A percentile compares a stretch with the other conserved stretches of the same genome.
Conservation (phyloP, 2,888 invertebrate species). For the Eledone cirrhosa region DNA sequence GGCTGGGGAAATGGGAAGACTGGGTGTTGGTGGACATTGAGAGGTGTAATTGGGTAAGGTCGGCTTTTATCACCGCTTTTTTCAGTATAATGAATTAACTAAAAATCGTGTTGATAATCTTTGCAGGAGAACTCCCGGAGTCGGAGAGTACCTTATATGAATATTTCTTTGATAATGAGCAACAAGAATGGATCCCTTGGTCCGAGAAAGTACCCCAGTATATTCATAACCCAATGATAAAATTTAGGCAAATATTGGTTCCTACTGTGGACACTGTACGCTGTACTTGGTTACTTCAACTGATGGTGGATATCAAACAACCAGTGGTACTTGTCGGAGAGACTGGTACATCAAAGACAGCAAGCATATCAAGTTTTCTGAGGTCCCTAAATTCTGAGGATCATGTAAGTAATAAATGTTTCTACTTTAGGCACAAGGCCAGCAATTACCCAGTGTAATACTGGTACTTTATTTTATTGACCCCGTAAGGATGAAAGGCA, state of each 20-base stretch:
- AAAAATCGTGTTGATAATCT: background rate
- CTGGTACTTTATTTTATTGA: too few species aligned
- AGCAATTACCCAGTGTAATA: too few species aligned
- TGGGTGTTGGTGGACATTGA: too few species aligned
- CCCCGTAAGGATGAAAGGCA: too few species aligned
- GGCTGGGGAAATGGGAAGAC: too few species aligned
- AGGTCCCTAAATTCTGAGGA: conserved; percentile 73
- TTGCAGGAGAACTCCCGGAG: conserved; percentile 78
- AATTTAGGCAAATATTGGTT: conserved; percentile 85
- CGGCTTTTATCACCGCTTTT: too few species aligned
- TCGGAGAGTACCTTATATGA: conserved; percentile 80
- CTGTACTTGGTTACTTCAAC: conserved; percentile 79
- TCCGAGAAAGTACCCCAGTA: conserved; percentile 81
- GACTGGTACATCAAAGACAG: conserved; percentile 92
- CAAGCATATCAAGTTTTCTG: conserved; percentile 84
- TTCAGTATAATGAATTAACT: background rate
- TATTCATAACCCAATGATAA: conserved; percentile 75
- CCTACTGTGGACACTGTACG: conserved; percentile 88
- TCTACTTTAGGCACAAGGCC: too few species aligned
- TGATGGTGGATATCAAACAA: conserved; percentile 76
- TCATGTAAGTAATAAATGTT: conserved; percentile 69
- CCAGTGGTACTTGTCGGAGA: conserved; percentile 89
- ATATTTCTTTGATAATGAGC: conserved; percentile 78
- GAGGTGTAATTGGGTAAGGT: too few species aligned
- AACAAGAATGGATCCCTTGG: conserved; percentile 85